Evolutionary conservation across 1,140 invertebrate species (phyloP), one percentile per base, ranked within the genome.

Genomic region (Drosophila kohkoa): DNA sequence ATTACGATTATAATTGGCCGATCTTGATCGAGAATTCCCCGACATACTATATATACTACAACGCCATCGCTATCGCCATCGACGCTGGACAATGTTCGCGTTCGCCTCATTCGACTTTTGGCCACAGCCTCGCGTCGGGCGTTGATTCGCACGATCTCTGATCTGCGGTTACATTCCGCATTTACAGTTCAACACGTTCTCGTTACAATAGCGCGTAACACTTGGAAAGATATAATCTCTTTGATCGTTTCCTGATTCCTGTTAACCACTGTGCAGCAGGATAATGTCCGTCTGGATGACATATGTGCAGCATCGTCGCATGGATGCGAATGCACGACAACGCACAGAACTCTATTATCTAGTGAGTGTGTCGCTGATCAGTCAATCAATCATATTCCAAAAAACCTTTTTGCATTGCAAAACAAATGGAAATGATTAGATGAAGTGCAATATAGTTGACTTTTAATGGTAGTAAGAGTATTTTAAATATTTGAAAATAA

Each of bases 221-320:
- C 11, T 49, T 28, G 10, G 5, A 2, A 52, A 13, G 20, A 51
- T 15, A 25, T 25, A 20, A 16, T 1, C 32, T 48, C 15, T 48
- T 25, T 48, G 11, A 20, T 20, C 25, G 48, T 30, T 51, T 51
- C 48, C 15, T 46, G 11, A 13, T 13, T 13, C 1, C 8, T 1
- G 15, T 16, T 20, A 48, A 20, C 25, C 28, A n/a, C 30, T 52
- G 13, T 13, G 38, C 28, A 8, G 32, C 28, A 32, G 28, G 1
- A 54, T 35, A 38, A 93, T 93, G 93, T 93, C 93, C 28, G 87
- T 93, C 41, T 93, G 93, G 93, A 93, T 94, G 75, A 93, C 92
- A 43, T 93, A 92, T 69, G 92, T 93, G 49, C 91, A 92, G 68
- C 91, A 87, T 77, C 86, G 91, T 35, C 86, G 87, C 54, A 88